Conservation (phyloP, 1,140 invertebrate genomes). For the Steinernema feltiae region DNA sequence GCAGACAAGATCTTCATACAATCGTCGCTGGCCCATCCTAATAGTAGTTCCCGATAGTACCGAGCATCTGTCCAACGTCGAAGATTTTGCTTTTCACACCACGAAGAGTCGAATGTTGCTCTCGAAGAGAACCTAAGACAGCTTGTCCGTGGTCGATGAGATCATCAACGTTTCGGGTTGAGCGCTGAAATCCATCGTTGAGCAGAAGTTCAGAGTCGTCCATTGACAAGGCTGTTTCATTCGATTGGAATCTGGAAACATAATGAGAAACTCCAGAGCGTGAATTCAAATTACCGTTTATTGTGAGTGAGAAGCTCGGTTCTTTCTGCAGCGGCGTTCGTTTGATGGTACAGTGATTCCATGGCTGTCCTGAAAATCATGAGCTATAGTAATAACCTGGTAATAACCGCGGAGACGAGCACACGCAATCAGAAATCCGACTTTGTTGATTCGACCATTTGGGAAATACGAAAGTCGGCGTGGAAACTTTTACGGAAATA, state of each 20-base stretch:
- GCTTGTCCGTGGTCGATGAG: slow-evolving; percentile 72
- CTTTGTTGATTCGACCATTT: neutral
- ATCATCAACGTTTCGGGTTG: slow-evolving; percentile 79
- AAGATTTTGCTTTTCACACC: slow-evolving; percentile 78
- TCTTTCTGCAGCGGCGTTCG: slow-evolving; percentile 69
- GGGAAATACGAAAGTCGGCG: neutral
- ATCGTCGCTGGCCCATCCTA: slow-evolving; percentile 80
- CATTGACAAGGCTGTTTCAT: slow-evolving; percentile 74
- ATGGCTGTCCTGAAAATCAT: slow-evolving; percentile 12
- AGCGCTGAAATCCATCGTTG: slow-evolving; percentile 66
- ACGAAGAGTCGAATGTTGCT: slow-evolving; percentile 77
- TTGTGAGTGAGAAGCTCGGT: slow-evolving; percentile 74
- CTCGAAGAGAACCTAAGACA: slow-evolving; percentile 74
- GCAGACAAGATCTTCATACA: slow-evolving; percentile 81
- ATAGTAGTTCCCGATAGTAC: slow-evolving; percentile 93
- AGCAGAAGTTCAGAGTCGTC: slow-evolving; percentile 82
- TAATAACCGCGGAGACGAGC: neutral
- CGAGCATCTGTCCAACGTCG: slow-evolving; percentile 65
- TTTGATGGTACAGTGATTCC: slow-evolving; percentile 45
- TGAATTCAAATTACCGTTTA: slow-evolving; percentile 58
- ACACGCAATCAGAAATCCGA: neutral
- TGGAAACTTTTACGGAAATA: neutral
- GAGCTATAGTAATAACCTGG: neutral
- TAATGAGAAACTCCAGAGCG: slow-evolving; percentile 56
- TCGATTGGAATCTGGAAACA: slow-evolving; percentile 61